phyloP scores from a whole-genome alignment of 2,888 invertebrate species.

The Eubasilissa splendida region DNA sequence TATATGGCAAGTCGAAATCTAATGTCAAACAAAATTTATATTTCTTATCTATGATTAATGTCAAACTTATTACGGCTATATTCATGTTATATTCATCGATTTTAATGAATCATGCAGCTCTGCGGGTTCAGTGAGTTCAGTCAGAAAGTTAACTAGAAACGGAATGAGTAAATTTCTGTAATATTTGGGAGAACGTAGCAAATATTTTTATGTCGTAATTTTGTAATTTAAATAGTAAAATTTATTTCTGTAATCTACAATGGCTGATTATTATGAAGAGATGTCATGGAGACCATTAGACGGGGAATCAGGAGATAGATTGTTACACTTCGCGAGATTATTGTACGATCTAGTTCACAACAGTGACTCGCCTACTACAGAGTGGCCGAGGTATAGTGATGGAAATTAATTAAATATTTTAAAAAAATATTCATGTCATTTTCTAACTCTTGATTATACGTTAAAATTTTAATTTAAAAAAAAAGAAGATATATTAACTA shows the following conservation, averaged over 20 bases:
- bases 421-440: too few species aligned
- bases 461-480: too few species aligned
- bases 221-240: neutral
- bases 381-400: constrained; percentile 68
- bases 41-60: neutral
- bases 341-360: constrained; percentile 39
- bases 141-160: neutral
- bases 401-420: too few species aligned
- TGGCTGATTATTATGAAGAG: constrained; percentile 52
- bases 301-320: constrained; percentile 37
- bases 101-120: constrained; percentile 25
- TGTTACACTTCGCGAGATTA: constrained; percentile 46
- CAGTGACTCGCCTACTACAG: constrained; percentile 62
- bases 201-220: neutral
- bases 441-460: too few species aligned
- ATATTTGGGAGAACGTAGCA: neutral
- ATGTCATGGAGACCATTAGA: constrained; percentile 49
- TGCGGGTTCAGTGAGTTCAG: neutral
- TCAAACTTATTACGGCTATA: constrained; percentile 18
- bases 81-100: constrained; percentile 34
- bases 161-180: neutral
- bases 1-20: constrained; percentile 3
- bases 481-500: too few species aligned
- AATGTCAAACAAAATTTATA: too few species aligned
- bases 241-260: constrained; percentile 8